Conservation (phyloP, 2,797 vertebrate genomes). For the Syndactyla subalaris region DNA sequence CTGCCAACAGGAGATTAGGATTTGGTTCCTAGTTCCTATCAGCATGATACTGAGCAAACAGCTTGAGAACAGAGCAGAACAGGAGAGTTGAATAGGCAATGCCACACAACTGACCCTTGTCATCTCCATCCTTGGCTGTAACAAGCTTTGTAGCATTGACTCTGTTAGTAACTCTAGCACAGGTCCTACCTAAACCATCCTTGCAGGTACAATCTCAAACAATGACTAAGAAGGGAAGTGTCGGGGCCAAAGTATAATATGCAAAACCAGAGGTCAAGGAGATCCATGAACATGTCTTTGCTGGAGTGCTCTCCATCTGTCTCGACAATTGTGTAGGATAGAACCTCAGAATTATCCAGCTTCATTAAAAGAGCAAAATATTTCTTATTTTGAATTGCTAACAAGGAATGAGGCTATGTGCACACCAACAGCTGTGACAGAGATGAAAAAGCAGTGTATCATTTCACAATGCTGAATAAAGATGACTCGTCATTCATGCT, state of each 20-base stretch:
- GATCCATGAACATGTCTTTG: neutral
- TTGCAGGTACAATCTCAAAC: neutral
- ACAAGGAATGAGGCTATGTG: neutral
- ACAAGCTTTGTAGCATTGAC: neutral
- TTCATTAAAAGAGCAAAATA: neutral
- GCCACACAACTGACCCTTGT: neutral
- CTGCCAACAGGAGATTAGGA: neutral
- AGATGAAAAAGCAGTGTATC: neutral
- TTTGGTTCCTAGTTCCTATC: neutral
- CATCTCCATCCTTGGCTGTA: neutral
- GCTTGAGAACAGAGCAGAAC: neutral
- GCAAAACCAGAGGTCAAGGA: neutral
- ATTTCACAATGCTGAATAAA: neutral
- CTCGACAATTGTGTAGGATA: neutral
- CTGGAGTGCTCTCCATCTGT: neutral
- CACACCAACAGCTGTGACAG: neutral
- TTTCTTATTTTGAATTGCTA: neutral
- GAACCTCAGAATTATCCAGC: neutral
- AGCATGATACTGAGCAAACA: neutral
- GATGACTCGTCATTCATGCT: neutral
- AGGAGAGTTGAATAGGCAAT: neutral
- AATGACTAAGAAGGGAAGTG: neutral
- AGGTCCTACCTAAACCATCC: neutral
- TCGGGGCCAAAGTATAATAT: neutral
- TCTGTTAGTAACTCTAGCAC: neutral